Conservation (phyloP, 2,888 invertebrate species). For the Dusona sp. region DNA sequence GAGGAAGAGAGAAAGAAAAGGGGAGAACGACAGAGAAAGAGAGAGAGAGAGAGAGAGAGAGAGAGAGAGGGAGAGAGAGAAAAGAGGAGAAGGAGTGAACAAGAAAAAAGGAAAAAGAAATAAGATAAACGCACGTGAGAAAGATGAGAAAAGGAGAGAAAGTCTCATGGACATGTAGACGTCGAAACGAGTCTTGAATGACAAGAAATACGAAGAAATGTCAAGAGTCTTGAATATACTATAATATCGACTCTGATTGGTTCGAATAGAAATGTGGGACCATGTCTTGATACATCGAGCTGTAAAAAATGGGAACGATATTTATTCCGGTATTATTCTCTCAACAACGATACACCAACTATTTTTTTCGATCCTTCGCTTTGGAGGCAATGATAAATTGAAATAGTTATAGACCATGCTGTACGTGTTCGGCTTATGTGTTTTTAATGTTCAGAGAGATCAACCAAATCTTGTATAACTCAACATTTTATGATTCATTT, state of each 20-base stretch:
- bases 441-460: background rate
- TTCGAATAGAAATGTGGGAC: conserved; percentile 31
- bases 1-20: no score
- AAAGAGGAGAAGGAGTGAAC: conserved; percentile 13
- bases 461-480: background rate
- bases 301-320: background rate
- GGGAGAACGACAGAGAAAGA: background rate
- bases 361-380: background rate
- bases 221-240: background rate
- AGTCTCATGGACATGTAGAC: conserved; percentile 42
- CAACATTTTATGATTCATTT: background rate
- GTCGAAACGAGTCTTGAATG: conserved; percentile 57
- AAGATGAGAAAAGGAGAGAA: conserved; percentile 54
- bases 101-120: background rate
- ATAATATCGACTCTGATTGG: conserved; percentile 25
- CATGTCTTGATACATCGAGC: conserved; percentile 25
- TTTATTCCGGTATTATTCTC: conserved; percentile 11
- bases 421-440: background rate
- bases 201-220: conserved; percentile 58
- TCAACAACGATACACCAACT: background rate
- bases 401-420: conserved; percentile 2
- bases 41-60: conserved; percentile 1
- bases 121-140: conserved; percentile 27
- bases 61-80: conserved; percentile 4
- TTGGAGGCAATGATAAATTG: conserved; percentile 4